These are phyloP conservation scores for Sogatella furcifera DNA, from an alignment of 1,140 invertebrate species.

Conservation along the genomic window DNA sequence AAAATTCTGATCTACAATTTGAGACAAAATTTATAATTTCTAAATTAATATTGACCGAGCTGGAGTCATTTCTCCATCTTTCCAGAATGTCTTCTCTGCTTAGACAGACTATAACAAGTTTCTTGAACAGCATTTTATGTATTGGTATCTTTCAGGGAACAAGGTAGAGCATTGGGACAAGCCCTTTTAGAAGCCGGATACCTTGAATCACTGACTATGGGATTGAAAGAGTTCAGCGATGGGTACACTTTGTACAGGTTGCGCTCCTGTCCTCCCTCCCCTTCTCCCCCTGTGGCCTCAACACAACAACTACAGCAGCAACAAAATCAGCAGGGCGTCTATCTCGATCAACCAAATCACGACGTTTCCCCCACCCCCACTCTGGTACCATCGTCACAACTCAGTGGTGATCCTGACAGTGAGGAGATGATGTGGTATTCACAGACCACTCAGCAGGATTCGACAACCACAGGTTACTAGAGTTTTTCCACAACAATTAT, in stretches of 20 bases:
- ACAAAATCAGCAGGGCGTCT: not conserved
- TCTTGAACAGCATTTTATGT: too few relatives aligned
- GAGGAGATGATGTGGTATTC: conserved; percentile 5
- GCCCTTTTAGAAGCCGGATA: conserved; percentile 66
- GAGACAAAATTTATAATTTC: too few relatives aligned
- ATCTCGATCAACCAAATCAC: too few relatives aligned
- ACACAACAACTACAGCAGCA: not conserved
- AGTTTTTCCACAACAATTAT: too few relatives aligned
- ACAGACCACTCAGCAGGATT: conserved; percentile 1
- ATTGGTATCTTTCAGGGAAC: conserved; percentile 48
- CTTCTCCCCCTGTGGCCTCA: not conserved
- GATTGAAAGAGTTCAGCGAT: conserved; percentile 25
- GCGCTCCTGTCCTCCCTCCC: not conserved
- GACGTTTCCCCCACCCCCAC: too few relatives aligned
- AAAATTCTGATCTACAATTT: too few relatives aligned
- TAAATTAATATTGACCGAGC: too few relatives aligned
- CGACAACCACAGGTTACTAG: conserved; percentile 9
- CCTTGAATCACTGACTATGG: conserved; percentile 54
- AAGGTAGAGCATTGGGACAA: conserved; percentile 71
- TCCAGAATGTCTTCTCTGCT: too few relatives aligned
- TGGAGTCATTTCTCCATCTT: too few relatives aligned
- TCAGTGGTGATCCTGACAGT: not conserved
- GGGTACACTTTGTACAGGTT: conserved; percentile 19
- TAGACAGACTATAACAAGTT: too few relatives aligned
- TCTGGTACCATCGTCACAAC: too few relatives aligned